phyloP scores from a whole-genome alignment of 2,113 vertebrate species.

The Panthera leo region DNA sequence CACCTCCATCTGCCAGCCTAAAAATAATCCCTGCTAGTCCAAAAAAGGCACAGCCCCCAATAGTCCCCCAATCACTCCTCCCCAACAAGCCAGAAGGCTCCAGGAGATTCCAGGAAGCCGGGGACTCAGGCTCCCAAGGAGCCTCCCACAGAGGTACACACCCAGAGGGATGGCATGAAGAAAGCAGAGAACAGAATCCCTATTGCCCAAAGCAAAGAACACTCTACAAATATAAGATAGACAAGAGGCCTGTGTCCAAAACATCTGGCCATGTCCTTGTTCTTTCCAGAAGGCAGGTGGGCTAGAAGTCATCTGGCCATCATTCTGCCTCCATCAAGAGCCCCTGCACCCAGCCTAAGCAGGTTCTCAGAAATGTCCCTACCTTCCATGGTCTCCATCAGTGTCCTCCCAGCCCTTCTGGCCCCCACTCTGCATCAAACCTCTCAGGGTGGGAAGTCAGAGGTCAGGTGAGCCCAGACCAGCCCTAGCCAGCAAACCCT shows the following conservation, averaged over 20 bases:
- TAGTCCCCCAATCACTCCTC: conserved; percentile 69
- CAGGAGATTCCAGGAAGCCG: conserved; percentile 67
- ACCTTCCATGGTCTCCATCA: background rate
- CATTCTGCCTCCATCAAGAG: background rate
- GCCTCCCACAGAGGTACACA: background rate
- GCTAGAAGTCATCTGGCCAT: background rate
- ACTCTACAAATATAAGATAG: background rate
- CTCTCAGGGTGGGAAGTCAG: background rate
- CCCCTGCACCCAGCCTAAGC: too few relatives aligned
- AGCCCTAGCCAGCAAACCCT: background rate
- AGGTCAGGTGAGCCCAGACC: background rate
- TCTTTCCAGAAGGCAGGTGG: background rate
- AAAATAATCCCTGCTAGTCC: conserved; percentile 77
- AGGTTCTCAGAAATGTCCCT: background rate
- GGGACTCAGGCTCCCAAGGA: background rate
- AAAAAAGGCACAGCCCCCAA: conserved; percentile 72
- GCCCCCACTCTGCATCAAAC: background rate
- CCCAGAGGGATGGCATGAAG: background rate
- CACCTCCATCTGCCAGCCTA: conserved; percentile 79
- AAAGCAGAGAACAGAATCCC: background rate
- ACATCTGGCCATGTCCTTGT: background rate
- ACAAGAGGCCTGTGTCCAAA: background rate
- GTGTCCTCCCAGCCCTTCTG: background rate
- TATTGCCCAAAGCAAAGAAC: background rate
- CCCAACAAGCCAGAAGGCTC: conserved; percentile 61